These are phyloP conservation scores for Spisula solida DNA, from an alignment of 2,888 invertebrate species.

Conservation along the genomic window DNA sequence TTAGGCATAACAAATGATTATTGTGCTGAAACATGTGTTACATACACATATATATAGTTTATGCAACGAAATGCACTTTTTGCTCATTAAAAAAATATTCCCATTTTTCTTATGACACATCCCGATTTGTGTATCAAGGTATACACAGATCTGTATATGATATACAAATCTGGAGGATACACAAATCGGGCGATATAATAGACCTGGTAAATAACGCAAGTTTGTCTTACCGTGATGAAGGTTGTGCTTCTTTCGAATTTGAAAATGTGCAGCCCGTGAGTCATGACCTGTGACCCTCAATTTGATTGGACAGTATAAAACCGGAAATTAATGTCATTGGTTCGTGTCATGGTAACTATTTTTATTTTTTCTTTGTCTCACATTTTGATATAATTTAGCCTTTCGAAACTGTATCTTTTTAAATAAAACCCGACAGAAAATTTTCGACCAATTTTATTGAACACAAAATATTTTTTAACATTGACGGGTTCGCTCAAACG, in stretches of 20 bases:
- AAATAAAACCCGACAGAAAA: not conserved
- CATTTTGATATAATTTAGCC: not conserved
- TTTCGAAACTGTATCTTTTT: not conserved
- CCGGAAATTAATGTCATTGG: slow-evolving; percentile 41
- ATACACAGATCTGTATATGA: no score
- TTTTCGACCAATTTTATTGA: not conserved
- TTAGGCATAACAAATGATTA: no score
- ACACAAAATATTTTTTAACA: not conserved
- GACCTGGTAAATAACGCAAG: no score
- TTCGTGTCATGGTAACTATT: slow-evolving; percentile 54
- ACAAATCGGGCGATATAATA: no score
- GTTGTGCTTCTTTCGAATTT: slow-evolving; percentile 30
- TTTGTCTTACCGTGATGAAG: not conserved
- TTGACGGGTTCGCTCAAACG: not conserved
- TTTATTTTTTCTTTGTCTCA: not conserved
- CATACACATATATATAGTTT: no score
- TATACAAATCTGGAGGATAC: no score
- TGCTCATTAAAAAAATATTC: no score
- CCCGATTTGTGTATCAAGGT: no score
- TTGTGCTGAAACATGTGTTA: no score
- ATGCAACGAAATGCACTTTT: no score
- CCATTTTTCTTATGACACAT: no score
- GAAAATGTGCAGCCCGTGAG: slow-evolving; percentile 22
- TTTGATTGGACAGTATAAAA: slow-evolving; percentile 38
- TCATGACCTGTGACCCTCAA: slow-evolving; percentile 13